These are phyloP conservation scores for Pangasianodon gigas DNA, from an alignment of 2,113 vertebrate species.

Conservation along the genomic window DNA sequence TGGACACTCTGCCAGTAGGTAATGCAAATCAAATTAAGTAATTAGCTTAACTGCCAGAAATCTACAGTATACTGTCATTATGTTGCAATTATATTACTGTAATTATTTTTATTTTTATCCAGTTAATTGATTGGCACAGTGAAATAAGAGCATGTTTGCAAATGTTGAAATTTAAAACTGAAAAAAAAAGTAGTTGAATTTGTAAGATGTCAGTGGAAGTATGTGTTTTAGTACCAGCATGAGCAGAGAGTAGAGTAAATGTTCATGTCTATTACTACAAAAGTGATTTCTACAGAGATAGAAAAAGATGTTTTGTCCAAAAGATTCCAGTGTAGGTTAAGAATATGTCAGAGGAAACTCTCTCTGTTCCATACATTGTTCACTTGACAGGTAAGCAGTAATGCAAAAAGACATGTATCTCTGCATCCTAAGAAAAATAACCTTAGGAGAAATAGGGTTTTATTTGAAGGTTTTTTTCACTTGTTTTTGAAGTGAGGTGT, in stretches of 20 bases:
- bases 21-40: slow-evolving; percentile 64
- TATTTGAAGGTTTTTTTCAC: slow-evolving; percentile 14
- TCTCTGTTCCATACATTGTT: slow-evolving; percentile 49
- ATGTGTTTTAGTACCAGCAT: background rate
- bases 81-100: slow-evolving; percentile 60
- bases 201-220: background rate
- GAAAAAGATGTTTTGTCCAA: slow-evolving; percentile 44
- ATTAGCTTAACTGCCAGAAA: slow-evolving; percentile 67
- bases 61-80: slow-evolving; percentile 59
- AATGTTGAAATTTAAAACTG: background rate
- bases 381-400: slow-evolving; percentile 46
- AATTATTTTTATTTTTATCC: slow-evolving; percentile 59
- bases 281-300: slow-evolving; percentile 32
- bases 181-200: background rate
- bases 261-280: slow-evolving; percentile 5
- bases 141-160: slow-evolving; percentile 45
- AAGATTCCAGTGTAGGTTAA: slow-evolving; percentile 49
- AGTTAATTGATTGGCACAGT: slow-evolving; percentile 58
- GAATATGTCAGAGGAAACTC: slow-evolving; percentile 49
- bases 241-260: background rate
- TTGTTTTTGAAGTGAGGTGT: slow-evolving; percentile 48
- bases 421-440: slow-evolving; percentile 55
- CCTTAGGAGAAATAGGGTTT: slow-evolving; percentile 3
- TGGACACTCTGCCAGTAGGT: slow-evolving; percentile 54
- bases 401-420: slow-evolving; percentile 60